Conservation (phyloP, 2,888 invertebrate species). For the Epistrophe eligans region DNA sequence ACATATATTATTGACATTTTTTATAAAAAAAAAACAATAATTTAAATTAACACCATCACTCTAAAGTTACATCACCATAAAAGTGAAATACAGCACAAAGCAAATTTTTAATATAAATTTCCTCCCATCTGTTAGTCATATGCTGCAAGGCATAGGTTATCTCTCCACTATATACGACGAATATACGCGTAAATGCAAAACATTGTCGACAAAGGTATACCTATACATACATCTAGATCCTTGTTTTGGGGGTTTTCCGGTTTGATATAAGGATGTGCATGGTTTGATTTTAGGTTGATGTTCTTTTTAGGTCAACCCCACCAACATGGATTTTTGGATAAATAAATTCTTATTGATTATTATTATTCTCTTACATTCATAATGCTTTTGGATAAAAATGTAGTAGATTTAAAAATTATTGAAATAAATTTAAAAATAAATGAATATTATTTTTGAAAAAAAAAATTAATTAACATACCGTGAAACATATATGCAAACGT, state of each 20-base stretch:
- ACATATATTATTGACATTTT: not conserved
- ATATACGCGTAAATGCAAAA: constrained; percentile 37
- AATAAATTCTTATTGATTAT: constrained; percentile 57
- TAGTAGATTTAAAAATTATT: not conserved
- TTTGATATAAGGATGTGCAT: constrained; percentile 41
- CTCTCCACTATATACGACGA: constrained; percentile 1
- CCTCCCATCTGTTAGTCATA: constrained; percentile 31
- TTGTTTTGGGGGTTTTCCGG: not conserved
- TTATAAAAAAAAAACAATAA: not conserved
- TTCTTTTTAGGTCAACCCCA: constrained; percentile 57
- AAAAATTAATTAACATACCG: constrained; percentile 32
- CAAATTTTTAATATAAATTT: constrained; percentile 61
- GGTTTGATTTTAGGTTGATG: constrained; percentile 54
- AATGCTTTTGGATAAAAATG: not conserved
- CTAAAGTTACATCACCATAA: constrained; percentile 54
- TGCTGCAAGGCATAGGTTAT: constrained; percentile 54
- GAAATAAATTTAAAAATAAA: not conserved
- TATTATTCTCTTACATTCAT: constrained; percentile 36
- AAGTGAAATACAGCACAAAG: constrained; percentile 30
- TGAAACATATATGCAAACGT: constrained; percentile 39
- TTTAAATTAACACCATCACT: not conserved
- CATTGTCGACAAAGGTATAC: not conserved
- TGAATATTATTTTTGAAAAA: not conserved
- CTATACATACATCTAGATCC: no score
- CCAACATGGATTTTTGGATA: constrained; percentile 24